These are phyloP conservation scores for Ahaetulla prasina DNA, from an alignment of 2,113 vertebrate species.

Conservation along the genomic window DNA sequence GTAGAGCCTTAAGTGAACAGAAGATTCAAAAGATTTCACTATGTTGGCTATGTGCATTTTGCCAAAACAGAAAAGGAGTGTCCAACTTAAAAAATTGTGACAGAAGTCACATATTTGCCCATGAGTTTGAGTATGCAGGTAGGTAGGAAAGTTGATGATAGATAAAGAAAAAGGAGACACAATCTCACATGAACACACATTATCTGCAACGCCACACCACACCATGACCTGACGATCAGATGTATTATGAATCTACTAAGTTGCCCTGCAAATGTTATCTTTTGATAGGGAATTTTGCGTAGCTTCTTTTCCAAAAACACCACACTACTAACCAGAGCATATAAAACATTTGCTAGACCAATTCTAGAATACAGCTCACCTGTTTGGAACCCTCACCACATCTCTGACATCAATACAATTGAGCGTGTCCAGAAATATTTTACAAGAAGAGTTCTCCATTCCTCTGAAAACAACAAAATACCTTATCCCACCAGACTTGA, in stretches of 20 bases:
- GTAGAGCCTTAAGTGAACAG: conserved; percentile 27
- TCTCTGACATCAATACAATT: too few species aligned
- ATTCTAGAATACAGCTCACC: too few species aligned
- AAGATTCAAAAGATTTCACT: conserved; percentile 40
- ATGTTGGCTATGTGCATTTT: neutral
- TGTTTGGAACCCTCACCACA: too few species aligned
- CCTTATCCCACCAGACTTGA: too few species aligned
- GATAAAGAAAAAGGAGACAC: neutral
- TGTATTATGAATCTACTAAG: neutral
- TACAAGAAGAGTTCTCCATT: too few species aligned
- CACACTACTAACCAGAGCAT: too few species aligned
- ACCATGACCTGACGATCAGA: neutral
- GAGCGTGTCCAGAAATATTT: too few species aligned
- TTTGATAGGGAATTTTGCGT: neutral
- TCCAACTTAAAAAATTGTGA: neutral
- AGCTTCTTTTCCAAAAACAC: too few species aligned
- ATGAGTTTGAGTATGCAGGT: neutral
- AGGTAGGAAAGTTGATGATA: neutral
- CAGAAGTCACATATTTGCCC: neutral
- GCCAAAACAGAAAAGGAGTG: neutral
- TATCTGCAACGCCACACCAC: neutral
- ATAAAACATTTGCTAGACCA: too few species aligned
- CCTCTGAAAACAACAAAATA: too few species aligned
- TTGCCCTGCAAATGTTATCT: neutral
- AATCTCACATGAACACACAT: neutral